Percentiles rank a stretch among this genome's conserved stretches.
phyloP scores from a whole-genome alignment of 2,888 invertebrate species.

The Drosophila monieri region DNA sequence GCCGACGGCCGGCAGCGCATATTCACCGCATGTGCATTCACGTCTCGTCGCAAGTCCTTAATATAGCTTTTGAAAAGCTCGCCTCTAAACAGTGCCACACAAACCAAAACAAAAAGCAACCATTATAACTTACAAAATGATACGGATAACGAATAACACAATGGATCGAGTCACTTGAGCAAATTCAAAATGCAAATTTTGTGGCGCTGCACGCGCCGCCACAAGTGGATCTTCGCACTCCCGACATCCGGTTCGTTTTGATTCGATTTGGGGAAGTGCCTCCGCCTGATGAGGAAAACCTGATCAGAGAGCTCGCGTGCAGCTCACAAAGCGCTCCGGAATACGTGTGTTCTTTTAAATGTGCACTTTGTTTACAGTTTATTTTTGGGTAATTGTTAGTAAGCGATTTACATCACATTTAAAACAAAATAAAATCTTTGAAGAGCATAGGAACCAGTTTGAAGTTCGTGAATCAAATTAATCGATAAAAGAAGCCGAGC shows the following conservation, averaged over 20 bases:
- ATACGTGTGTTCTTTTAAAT: conserved; percentile 35
- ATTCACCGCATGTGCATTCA: conserved; percentile 80
- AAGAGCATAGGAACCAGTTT: conserved; percentile 39
- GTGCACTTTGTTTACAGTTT: conserved; percentile 50
- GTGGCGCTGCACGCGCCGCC: background rate
- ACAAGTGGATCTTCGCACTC: background rate
- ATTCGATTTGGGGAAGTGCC: background rate
- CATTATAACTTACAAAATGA: conserved; percentile 42
- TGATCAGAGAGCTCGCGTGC: conserved; percentile 15
- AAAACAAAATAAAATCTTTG: conserved; percentile 11
- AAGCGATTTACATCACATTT: conserved; percentile 56
- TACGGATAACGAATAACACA: conserved; percentile 4
- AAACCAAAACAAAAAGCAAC: conserved; percentile 37
- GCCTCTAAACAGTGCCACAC: conserved; percentile 79
- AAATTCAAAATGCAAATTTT: conserved; percentile 6
- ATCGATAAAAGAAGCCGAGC: conserved; percentile 31
- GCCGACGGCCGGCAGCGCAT: conserved; percentile 61
- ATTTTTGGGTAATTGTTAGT: conserved; percentile 66
- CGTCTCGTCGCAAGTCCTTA: conserved; percentile 74
- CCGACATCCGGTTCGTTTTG: background rate
- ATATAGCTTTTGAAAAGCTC: conserved; percentile 80
- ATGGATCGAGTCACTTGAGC: background rate
- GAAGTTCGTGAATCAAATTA: conserved; percentile 45
- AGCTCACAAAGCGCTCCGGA: conserved; percentile 7
- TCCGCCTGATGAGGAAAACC: background rate